Evolutionary conservation across 2,113 vertebrate species (phyloP).

Genomic region (Spea bombifrons): DNA sequence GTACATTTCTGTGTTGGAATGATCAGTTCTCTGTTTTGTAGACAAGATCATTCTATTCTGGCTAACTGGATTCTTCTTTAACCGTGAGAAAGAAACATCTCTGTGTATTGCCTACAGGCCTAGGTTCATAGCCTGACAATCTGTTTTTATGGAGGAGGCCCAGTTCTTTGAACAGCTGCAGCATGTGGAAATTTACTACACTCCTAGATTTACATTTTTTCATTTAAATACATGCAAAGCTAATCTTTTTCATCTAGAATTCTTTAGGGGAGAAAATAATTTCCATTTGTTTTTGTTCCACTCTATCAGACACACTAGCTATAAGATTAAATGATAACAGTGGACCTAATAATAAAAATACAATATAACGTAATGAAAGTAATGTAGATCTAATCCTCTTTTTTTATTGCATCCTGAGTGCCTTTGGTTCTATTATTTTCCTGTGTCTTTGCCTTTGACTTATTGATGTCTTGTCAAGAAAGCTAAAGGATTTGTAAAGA

Average conservation of each 20-base stretch:
- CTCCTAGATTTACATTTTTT: constrained; percentile 61
- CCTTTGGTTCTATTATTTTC: constrained; percentile 66
- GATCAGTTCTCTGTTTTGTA: neutral
- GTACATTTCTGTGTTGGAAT: neutral
- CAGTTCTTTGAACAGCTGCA: constrained; percentile 16
- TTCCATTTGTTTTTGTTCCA: constrained; percentile 68
- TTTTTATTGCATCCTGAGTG: constrained; percentile 68
- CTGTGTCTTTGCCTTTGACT: constrained; percentile 59
- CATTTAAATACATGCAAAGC: constrained; percentile 62
- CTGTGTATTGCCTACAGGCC: neutral
- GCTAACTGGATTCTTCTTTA: neutral
- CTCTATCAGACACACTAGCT: constrained; percentile 65
- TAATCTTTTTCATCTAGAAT: constrained; percentile 65
- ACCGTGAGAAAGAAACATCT: neutral
- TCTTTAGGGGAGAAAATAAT: constrained; percentile 54
- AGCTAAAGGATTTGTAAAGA: constrained; percentile 74
- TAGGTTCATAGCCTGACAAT: constrained; percentile 23
- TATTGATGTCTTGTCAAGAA: constrained; percentile 70
- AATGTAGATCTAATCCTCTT: constrained; percentile 66
- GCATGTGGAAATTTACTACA: constrained; percentile 21
- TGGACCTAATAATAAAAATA: constrained; percentile 65
- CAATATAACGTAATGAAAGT: constrained; percentile 67
- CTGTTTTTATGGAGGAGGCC: constrained; percentile 11
- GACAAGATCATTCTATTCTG: neutral
- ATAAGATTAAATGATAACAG: constrained; percentile 67